phyloP scores from a whole-genome alignment of 2,113 vertebrate species.

The Alouatta palliata region DNA sequence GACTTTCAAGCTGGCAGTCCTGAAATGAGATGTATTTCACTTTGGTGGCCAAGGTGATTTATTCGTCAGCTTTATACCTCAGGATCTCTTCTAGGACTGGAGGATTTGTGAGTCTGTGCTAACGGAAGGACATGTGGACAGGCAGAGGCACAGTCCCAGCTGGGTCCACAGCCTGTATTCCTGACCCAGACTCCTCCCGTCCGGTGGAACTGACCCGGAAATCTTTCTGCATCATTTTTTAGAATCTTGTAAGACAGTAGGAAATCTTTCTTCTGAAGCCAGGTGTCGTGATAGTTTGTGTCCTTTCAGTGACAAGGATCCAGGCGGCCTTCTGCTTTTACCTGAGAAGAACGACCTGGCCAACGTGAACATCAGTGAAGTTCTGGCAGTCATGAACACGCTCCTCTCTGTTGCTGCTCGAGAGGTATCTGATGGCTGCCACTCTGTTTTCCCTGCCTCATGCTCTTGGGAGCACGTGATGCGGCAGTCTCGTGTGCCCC shows the following conservation, averaged over 20 bases:
- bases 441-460: background rate
- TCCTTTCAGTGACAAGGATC: slow-evolving; percentile 91
- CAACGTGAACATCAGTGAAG: slow-evolving; percentile 88
- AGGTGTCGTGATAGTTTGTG: background rate
- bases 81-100: background rate
- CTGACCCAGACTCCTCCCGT: background rate
- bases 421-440: slow-evolving; percentile 85
- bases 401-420: slow-evolving; percentile 91
- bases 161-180: background rate
- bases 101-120: background rate
- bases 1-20: background rate
- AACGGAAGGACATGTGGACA: background rate
- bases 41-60: background rate
- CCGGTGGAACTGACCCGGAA: background rate
- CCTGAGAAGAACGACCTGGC: slow-evolving; percentile 91
- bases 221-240: background rate
- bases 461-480: background rate
- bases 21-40: background rate
- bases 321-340: slow-evolving; percentile 92
- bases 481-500: too few species aligned
- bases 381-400: slow-evolving; percentile 92
- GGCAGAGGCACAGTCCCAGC: background rate
- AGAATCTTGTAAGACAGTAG: background rate
- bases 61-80: background rate
- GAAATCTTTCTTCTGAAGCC: background rate